These are phyloP conservation scores for Equus przewalskii DNA, from an alignment of 2,113 vertebrate species.

Conservation along the genomic window DNA sequence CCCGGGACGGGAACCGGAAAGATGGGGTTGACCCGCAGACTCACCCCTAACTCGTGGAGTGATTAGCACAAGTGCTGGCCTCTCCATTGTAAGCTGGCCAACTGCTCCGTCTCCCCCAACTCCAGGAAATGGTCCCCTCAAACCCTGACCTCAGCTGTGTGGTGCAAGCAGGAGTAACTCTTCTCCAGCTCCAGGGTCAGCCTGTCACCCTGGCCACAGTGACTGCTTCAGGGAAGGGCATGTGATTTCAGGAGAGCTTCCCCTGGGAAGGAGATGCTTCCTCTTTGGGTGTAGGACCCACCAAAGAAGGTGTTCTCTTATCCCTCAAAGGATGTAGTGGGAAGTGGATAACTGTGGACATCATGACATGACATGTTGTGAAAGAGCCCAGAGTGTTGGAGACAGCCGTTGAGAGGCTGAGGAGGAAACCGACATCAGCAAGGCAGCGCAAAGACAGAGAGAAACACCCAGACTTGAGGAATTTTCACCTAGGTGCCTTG, in stretches of 20 bases:
- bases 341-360: neutral
- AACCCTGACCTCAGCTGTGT: neutral
- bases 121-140: neutral
- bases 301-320: neutral
- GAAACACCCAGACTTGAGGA: neutral
- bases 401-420: neutral
- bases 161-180: neutral
- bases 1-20: neutral
- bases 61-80: neutral
- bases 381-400: neutral
- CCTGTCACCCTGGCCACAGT: too few relatives aligned
- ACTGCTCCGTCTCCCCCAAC: neutral
- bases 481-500: neutral
- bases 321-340: accelerated
- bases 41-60: accelerated
- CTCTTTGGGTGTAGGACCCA: neutral
- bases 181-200: neutral
- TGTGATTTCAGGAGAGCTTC: neutral
- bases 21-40: neutral
- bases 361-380: neutral
- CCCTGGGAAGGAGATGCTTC: neutral
- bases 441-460: neutral
- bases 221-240: neutral
- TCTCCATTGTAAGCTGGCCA: neutral
- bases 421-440: neutral